These are phyloP conservation scores for Schlechtendalia chinensis DNA, from an alignment of 1,140 invertebrate genomes.

Conservation along the genomic window DNA sequence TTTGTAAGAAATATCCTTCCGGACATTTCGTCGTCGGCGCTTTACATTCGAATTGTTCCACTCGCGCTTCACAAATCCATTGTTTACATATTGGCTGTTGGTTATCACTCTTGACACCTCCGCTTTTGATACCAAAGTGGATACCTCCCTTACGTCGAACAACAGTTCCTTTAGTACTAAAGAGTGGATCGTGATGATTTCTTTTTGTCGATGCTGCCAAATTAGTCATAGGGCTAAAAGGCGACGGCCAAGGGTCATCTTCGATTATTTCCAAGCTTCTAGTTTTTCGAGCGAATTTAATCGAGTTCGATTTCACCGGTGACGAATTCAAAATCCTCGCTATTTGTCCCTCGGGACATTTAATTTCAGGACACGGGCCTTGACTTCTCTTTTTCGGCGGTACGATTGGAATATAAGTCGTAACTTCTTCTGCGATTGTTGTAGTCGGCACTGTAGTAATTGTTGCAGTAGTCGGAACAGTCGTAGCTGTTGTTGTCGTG, in stretches of 20 bases:
- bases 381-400: background rate
- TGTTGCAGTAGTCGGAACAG: too few relatives aligned
- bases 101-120: slow-evolving; percentile 5
- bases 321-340: slow-evolving; percentile 36
- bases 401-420: background rate
- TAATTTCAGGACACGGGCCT: slow-evolving; percentile 48
- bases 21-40: slow-evolving; percentile 1
- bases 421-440: background rate
- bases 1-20: slow-evolving; percentile 43
- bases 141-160: slow-evolving; percentile 8
- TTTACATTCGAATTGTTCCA: slow-evolving; percentile 36
- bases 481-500: slow-evolving; percentile 50
- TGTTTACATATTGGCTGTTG: slow-evolving; percentile 43
- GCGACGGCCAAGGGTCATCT: slow-evolving; percentile 36
- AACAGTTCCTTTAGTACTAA: slow-evolving; percentile 29
- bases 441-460: slow-evolving; percentile 51
- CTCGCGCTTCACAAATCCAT: slow-evolving; percentile 38
- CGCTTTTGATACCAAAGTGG: background rate
- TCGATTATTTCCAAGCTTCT: slow-evolving; percentile 22
- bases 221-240: slow-evolving; percentile 35
- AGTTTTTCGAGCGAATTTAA: slow-evolving; percentile 26
- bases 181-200: slow-evolving; percentile 22
- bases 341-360: slow-evolving; percentile 51
- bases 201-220: slow-evolving; percentile 33
- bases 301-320: background rate